Evolutionary conservation across 2,113 vertebrate species (phyloP).

Genomic region (Cavia porcellus): DNA sequence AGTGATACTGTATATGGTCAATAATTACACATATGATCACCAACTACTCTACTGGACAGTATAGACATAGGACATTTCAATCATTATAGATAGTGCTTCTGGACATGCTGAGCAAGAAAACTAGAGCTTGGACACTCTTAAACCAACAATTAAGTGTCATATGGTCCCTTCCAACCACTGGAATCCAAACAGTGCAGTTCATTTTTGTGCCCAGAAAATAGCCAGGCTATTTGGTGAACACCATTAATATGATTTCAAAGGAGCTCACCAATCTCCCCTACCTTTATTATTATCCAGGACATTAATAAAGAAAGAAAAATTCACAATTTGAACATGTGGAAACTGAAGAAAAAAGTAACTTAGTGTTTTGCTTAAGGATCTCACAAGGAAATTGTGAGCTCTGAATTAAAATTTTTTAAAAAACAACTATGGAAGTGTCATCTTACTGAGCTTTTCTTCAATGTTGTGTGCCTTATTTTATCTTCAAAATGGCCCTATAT

Average conservation of each 20-base stretch:
- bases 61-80: neutral
- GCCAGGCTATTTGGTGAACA: neutral
- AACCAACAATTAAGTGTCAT: neutral
- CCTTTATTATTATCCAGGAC: neutral
- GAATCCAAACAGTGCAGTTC: neutral
- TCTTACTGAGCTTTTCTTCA: neutral
- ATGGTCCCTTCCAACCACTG: neutral
- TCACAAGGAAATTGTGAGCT: neutral
- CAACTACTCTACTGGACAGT: neutral
- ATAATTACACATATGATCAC: too few relatives aligned
- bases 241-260: neutral
- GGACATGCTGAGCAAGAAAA: neutral
- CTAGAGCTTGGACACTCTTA: neutral
- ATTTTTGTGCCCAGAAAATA: neutral
- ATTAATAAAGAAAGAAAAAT: neutral
- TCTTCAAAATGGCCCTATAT: neutral
- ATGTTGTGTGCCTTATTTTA: neutral
- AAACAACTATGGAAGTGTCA: neutral
- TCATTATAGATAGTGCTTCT: neutral
- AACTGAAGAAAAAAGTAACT: neutral
- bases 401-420: conserved; percentile 35
- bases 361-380: neutral
- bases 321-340: neutral
- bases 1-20: neutral
- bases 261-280: neutral